Conservation (phyloP, 2,888 invertebrate genomes). For the Andricus quercusramuli region DNA sequence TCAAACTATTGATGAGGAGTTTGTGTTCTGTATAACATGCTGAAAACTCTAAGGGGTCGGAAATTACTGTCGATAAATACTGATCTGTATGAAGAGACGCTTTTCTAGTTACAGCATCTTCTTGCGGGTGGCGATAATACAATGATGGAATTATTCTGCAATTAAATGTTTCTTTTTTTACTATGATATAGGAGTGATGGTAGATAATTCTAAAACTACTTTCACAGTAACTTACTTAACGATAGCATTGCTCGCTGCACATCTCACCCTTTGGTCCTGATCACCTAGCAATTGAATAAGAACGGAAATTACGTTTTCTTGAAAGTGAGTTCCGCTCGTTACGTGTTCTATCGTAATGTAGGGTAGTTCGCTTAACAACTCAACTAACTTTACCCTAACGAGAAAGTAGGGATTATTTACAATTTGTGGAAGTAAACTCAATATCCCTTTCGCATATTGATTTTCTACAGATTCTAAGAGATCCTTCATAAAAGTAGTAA, state of each 20-base stretch:
- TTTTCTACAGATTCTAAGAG: conserved; percentile 84
- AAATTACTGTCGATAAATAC: conserved; percentile 68
- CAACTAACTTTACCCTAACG: conserved; percentile 87
- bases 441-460: conserved; percentile 80
- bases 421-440: conserved; percentile 83
- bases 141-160: conserved; percentile 79
- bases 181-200: not conserved
- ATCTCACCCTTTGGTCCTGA: conserved; percentile 88
- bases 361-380: conserved; percentile 82
- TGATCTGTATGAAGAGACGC: conserved; percentile 77
- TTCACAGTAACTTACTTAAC: conserved; percentile 79
- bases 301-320: conserved; percentile 82
- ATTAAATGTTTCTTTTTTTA: conserved; percentile 31
- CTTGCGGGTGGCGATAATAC: conserved; percentile 79
- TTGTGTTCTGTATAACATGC: conserved; percentile 59
- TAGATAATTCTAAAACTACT: not conserved
- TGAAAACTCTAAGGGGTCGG: conserved; percentile 51
- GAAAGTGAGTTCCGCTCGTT: conserved; percentile 80
- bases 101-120: conserved; percentile 80
- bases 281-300: conserved; percentile 85
- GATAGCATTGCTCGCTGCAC: conserved; percentile 85
- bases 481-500: conserved; percentile 82
- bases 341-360: conserved; percentile 82
- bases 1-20: conserved; percentile 80
- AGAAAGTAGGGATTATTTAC: conserved; percentile 91